Evolutionary conservation across 1,140 invertebrate species (phyloP).

Genomic region (Babylonia areolata): DNA sequence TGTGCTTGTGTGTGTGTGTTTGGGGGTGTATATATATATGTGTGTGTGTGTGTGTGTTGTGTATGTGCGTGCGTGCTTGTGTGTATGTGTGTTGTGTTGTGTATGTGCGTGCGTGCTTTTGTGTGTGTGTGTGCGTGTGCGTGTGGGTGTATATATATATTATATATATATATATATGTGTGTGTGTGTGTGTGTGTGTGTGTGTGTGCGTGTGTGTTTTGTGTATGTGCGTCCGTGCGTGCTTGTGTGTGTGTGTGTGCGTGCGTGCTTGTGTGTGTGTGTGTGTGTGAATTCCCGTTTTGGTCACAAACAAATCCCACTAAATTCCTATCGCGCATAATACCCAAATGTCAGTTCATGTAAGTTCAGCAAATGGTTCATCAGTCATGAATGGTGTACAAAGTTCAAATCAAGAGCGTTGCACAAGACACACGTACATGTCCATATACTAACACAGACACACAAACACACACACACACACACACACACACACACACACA

Average conservation of each 20-base stretch:
- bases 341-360: too few relatives aligned
- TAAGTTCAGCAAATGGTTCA: too few relatives aligned
- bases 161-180: constrained; percentile 1
- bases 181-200: constrained; percentile 21
- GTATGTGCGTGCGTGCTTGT: not conserved
- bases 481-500: too few relatives aligned
- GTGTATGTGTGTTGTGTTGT: not conserved
- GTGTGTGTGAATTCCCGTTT: constrained; percentile 4
- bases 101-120: not conserved
- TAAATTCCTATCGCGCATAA: too few relatives aligned
- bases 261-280: constrained; percentile 18
- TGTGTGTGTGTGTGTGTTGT: constrained; percentile 1
- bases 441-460: too few relatives aligned
- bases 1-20: not conserved
- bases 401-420: too few relatives aligned
- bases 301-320: too few relatives aligned
- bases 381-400: too few relatives aligned
- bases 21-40: not conserved
- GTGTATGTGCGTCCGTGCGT: not conserved
- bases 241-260: not conserved
- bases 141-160: constrained; percentile 7
- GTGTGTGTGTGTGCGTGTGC: not conserved
- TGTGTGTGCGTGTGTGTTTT: not conserved
- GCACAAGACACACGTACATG: too few relatives aligned
- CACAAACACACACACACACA: too few relatives aligned